Conservation (phyloP, 2,113 vertebrate genomes). For the Propithecus coquereli region DNA sequence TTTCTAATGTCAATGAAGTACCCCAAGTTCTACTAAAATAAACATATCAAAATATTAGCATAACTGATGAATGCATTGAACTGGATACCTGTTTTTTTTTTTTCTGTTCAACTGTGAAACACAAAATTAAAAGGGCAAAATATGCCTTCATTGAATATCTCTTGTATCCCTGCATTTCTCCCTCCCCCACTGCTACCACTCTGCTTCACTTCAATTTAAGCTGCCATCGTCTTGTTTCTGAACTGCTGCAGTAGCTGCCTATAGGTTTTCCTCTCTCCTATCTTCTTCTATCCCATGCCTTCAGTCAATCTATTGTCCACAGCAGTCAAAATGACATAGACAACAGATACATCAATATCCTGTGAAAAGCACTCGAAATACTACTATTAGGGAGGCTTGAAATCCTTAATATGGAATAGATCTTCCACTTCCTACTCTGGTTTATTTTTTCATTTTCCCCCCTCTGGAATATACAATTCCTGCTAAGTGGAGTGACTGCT, state of each 20-base stretch:
- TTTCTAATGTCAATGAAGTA: neutral
- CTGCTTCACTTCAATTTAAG: neutral
- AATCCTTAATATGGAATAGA: neutral
- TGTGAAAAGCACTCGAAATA: neutral
- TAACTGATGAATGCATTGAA: neutral
- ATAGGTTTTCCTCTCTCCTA: neutral
- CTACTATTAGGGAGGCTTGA: neutral
- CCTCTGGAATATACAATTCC: neutral
- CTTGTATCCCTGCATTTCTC: neutral
- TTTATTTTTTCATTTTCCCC: neutral
- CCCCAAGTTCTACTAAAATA: neutral
- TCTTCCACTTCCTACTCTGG: neutral
- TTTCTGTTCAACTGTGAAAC: neutral
- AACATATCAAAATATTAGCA: neutral
- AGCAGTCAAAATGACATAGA: neutral
- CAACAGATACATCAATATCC: neutral
- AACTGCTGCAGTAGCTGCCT: too few species aligned
- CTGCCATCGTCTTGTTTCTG: neutral
- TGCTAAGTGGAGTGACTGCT: neutral
- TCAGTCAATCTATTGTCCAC: neutral
- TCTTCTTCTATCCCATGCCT: neutral
- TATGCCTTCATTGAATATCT: neutral
- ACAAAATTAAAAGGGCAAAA: neutral
- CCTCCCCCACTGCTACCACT: neutral
- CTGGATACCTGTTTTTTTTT: neutral